phyloP scores from a whole-genome alignment of 1,140 invertebrate genomes.

The Matsumurasca onukii region DNA sequence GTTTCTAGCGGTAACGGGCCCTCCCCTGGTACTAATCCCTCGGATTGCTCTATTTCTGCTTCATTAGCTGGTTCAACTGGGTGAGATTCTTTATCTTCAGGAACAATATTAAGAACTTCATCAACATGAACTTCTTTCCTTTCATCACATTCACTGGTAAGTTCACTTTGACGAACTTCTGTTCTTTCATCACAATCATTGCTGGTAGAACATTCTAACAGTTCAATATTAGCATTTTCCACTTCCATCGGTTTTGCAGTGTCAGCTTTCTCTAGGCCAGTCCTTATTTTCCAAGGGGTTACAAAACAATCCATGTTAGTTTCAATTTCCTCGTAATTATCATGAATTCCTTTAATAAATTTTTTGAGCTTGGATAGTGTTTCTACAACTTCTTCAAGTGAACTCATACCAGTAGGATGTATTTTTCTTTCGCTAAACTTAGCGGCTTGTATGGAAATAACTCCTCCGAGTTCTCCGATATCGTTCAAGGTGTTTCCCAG shows the following conservation, averaged over 20 bases:
- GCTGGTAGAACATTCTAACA: too few species aligned
- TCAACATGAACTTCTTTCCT: background rate
- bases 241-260: too few species aligned
- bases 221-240: too few species aligned
- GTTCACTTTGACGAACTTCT: too few species aligned
- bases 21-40: too few species aligned
- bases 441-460: background rate
- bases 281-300: background rate
- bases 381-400: constrained; percentile 10
- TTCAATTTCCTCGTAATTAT: constrained; percentile 4
- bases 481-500: background rate
- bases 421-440: constrained; percentile 8
- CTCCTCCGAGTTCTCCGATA: background rate
- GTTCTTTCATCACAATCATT: too few species aligned
- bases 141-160: too few species aligned
- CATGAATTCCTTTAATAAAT: background rate
- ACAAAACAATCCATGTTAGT: background rate
- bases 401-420: background rate
- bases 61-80: too few species aligned
- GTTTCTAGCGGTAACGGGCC: too few species aligned
- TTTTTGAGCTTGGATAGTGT: background rate
- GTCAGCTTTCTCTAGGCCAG: constrained; percentile 10
- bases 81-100: background rate
- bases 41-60: too few species aligned
- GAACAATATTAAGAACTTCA: background rate